Evolutionary conservation across 1,140 invertebrate species (phyloP).

Genomic region (Bombus turneri): DNA sequence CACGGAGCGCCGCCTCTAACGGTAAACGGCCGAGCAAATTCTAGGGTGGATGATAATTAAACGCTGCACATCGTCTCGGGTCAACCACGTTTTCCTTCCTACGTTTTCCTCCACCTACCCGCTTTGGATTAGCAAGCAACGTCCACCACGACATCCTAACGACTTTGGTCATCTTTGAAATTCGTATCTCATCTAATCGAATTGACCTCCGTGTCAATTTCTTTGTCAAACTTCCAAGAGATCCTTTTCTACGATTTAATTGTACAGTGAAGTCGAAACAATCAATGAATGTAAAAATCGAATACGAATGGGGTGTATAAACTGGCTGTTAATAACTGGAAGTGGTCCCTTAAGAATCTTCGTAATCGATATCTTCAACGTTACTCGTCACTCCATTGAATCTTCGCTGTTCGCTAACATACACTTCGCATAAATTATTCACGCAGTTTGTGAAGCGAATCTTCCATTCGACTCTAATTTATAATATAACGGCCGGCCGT

Average conservation of each 20-base stretch:
- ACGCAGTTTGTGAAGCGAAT: slow-evolving; percentile 22
- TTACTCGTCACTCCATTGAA: slow-evolving; percentile 17
- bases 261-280: accelerated
- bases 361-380: slow-evolving; percentile 22
- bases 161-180: not conserved
- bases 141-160: not conserved
- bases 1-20: slow-evolving; percentile 57
- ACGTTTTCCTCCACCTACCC: not conserved
- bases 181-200: slow-evolving; percentile 22
- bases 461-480: slow-evolving; percentile 44
- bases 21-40: slow-evolving; percentile 44
- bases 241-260: not conserved
- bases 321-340: not conserved
- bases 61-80: slow-evolving; percentile 8
- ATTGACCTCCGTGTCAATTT: not conserved
- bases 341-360: no score
- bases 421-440: slow-evolving; percentile 42
- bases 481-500: slow-evolving; percentile 26
- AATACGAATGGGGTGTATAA: no score
- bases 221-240: not conserved
- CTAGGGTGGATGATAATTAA: slow-evolving; percentile 57
- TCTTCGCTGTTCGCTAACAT: not conserved
- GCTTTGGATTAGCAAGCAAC: slow-evolving; percentile 3
- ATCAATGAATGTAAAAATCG: not conserved
- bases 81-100: slow-evolving; percentile 13